Conservation (phyloP, 2,797 vertebrate genomes). For the Delichon dasypus region DNA sequence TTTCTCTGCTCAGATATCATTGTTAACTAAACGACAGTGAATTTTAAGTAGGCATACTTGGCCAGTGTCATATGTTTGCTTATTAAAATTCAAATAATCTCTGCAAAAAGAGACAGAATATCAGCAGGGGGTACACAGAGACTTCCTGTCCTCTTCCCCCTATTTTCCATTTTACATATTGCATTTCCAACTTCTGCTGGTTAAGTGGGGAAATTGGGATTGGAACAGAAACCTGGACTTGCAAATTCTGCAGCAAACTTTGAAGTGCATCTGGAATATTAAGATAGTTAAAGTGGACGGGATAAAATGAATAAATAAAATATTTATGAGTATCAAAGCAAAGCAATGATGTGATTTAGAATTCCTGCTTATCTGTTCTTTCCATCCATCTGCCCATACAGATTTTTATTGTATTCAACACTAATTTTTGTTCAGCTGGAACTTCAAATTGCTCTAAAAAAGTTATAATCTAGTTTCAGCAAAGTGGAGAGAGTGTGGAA, state of each 20-base stretch:
- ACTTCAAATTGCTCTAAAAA: background rate
- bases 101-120: slow-evolving; percentile 17
- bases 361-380: background rate
- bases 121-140: background rate
- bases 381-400: background rate
- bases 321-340: background rate
- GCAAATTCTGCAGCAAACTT: background rate
- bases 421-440: background rate
- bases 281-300: background rate
- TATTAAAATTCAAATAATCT: slow-evolving; percentile 47
- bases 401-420: background rate
- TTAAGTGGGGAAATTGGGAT: background rate
- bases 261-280: background rate
- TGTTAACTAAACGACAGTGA: slow-evolving; percentile 7
- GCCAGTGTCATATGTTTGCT: slow-evolving; percentile 2
- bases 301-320: background rate
- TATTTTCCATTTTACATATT: background rate
- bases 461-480: background rate
- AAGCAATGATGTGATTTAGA: background rate
- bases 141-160: background rate
- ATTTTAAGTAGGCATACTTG: slow-evolving; percentile 51
- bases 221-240: background rate
- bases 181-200: background rate
- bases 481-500: background rate
- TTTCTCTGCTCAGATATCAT: background rate